Percentiles rank a stretch among this genome's conserved stretches.
These are phyloP conservation scores for Glaucomys volans DNA, from an alignment of 2,113 vertebrate genomes.

Conservation along the genomic window DNA sequence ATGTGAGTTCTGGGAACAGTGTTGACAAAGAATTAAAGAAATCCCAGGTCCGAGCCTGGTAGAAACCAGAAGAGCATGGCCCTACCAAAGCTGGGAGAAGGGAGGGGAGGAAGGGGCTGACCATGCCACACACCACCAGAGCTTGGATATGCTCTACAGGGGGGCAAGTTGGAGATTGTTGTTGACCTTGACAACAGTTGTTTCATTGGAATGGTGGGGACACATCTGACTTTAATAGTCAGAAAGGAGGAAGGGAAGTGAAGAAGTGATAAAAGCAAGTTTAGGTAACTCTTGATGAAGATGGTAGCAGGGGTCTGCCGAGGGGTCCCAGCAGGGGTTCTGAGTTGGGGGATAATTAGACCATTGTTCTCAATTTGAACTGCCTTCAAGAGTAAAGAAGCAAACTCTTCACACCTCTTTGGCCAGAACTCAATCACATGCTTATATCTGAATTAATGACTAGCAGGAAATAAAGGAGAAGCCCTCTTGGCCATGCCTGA, in stretches of 20 bases:
- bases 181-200: neutral
- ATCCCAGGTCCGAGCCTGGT: neutral
- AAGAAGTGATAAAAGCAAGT: neutral
- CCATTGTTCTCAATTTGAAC: neutral
- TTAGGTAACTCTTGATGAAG: neutral
- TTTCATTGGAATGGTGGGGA: neutral
- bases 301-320: too few relatives aligned
- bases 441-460: neutral
- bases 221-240: neutral
- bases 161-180: neutral
- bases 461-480: neutral
- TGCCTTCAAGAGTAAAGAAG: neutral
- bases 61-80: neutral
- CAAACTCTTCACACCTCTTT: neutral
- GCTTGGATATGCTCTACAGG: neutral
- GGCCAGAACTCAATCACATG: neutral
- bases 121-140: rapidly evolving
- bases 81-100: neutral
- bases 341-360: neutral
- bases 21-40: neutral
- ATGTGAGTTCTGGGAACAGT: neutral
- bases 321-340: neutral
- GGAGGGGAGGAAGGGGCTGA: too few relatives aligned
- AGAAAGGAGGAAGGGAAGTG: neutral
- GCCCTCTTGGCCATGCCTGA: neutral